Evolutionary conservation across 2,888 invertebrate genomes (phyloP).

Genomic region (Cryptosula pallasiana): DNA sequence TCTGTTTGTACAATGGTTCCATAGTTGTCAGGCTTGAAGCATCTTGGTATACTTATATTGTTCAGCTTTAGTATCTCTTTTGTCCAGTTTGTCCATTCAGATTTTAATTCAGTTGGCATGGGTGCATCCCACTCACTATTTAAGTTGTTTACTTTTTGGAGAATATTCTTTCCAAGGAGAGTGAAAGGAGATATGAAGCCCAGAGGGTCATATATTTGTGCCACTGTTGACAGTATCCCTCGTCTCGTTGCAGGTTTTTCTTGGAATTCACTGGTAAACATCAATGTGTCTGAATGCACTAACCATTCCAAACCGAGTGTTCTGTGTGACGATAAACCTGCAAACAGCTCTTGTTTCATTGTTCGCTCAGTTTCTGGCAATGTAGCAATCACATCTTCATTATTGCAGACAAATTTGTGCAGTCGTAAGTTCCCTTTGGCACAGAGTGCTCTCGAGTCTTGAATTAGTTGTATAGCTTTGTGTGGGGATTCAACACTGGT

Average conservation of each 20-base stretch:
- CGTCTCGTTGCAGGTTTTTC: neutral
- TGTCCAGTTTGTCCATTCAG: neutral
- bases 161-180: neutral
- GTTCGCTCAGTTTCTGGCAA: conserved; percentile 30
- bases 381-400: conserved; percentile 28
- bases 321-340: neutral
- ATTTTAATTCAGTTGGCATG: neutral
- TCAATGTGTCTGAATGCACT: neutral
- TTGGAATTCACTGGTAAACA: neutral
- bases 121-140: neutral
- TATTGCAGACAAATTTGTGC: conserved; percentile 32
- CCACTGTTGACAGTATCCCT: neutral
- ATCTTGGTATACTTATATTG: neutral
- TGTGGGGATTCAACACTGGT: conserved; percentile 26
- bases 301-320: conserved; percentile 10
- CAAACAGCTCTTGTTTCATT: neutral
- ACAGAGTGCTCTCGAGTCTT: conserved; percentile 28
- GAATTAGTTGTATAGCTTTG: conserved; percentile 29
- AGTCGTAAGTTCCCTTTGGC: conserved; percentile 29
- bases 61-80: neutral
- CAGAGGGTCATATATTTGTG: conserved; percentile 8
- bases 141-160: conserved; percentile 1
- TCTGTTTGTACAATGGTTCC: neutral
- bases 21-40: neutral
- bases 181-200: conserved; percentile 10